phyloP scores from a whole-genome alignment of 2,797 vertebrate genomes.

The Xenops minutus region DNA sequence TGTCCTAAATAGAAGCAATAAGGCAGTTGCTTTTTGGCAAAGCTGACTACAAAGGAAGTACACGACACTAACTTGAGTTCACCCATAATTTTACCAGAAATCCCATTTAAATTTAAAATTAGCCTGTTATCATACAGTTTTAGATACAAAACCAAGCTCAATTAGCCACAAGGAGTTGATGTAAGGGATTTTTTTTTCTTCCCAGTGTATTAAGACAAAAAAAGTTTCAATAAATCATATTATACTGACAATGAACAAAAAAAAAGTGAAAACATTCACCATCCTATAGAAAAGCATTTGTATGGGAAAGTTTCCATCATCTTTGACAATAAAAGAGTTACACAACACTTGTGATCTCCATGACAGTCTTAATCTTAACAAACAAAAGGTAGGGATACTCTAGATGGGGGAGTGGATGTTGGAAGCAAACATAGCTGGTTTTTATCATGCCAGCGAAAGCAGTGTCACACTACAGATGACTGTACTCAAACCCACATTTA shows the following conservation, averaged over 20 bases:
- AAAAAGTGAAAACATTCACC: not conserved
- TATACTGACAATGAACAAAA: not conserved
- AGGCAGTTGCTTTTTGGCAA: not conserved
- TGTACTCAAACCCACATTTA: not conserved
- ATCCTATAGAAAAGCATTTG: not conserved
- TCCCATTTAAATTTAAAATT: not conserved
- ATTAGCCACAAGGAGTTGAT: not conserved
- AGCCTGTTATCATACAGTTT: not conserved
- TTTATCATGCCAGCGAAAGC: not conserved
- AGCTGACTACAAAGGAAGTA: not conserved
- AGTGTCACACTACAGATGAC: not conserved
- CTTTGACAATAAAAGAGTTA: not conserved
- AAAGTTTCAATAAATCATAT: not conserved
- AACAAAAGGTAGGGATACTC: not conserved
- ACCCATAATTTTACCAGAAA: not conserved
- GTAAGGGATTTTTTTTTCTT: not conserved
- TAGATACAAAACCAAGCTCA: not conserved
- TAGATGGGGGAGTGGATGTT: rapidly evolving
- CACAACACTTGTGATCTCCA: not conserved
- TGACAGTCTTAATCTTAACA: not conserved
- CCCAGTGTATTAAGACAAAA: not conserved
- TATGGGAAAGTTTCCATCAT: not conserved
- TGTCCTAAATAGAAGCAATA: not conserved
- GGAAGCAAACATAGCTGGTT: not conserved
- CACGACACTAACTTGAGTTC: not conserved